Evolutionary conservation across 2,888 invertebrate species (phyloP).

Genomic region (Troglohyphantes excavatus): DNA sequence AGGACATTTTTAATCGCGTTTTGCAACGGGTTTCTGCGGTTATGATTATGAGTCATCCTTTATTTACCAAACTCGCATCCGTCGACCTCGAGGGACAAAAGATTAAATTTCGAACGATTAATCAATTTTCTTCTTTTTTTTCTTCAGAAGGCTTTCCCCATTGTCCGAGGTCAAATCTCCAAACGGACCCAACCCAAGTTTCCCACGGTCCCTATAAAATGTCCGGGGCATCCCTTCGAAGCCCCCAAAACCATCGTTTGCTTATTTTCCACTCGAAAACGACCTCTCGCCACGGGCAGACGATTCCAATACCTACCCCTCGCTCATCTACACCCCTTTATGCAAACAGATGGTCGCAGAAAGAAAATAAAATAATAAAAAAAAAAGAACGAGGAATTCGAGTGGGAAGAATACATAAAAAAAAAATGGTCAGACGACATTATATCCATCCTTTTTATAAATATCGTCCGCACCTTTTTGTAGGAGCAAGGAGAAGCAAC

Average conservation of each 20-base stretch:
- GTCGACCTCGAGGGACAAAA: neutral
- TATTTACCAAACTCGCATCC: too few relatives aligned
- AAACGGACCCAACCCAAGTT: neutral
- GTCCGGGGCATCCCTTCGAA: neutral
- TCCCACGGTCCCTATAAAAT: neutral
- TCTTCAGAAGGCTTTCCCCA: neutral
- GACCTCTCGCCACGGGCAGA: neutral
- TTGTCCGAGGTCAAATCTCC: neutral
- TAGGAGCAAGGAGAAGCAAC: too few relatives aligned
- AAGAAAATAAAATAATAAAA: neutral
- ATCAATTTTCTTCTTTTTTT: neutral
- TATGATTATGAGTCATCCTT: too few relatives aligned
- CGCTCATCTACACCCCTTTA: neutral
- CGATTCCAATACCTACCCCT: neutral
- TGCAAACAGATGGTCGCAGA: neutral
- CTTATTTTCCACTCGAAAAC: neutral
- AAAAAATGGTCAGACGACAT: neutral
- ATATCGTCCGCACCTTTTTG: neutral
- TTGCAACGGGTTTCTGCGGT: too few relatives aligned
- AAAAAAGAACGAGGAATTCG: neutral
- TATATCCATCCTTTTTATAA: constrained; percentile 6
- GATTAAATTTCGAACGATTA: neutral
- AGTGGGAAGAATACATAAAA: neutral
- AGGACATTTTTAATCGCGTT: too few relatives aligned
- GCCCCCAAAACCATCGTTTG: neutral